phyloP scores from a whole-genome alignment of 2,797 vertebrate genomes.

The Melanitta fusca region DNA sequence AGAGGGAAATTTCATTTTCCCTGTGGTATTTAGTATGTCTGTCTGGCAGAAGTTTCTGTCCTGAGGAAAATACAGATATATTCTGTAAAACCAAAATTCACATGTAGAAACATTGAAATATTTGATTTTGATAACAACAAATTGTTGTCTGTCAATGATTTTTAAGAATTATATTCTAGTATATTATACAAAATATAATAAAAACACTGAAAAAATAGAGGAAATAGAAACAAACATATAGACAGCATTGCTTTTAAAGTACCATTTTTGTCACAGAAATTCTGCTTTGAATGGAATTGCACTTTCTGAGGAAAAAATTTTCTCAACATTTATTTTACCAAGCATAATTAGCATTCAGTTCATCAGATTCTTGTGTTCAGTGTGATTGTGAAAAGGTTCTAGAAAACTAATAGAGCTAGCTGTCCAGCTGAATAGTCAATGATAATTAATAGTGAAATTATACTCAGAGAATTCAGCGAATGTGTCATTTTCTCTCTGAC shows the following conservation, averaged over 20 bases:
- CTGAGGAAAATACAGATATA: not conserved
- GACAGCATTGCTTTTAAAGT: not conserved
- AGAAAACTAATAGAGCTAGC: not conserved
- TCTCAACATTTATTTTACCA: not conserved
- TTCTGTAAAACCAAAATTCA: not conserved
- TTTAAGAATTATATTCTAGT: not conserved
- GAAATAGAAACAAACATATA: not conserved
- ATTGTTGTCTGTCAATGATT: not conserved
- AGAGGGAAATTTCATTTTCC: not conserved
- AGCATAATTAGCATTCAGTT: not conserved
- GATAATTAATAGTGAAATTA: conserved; percentile 1
- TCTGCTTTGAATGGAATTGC: not conserved
- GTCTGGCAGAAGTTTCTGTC: not conserved
- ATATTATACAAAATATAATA: not conserved
- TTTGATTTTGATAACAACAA: not conserved
- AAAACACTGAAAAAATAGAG: not conserved
- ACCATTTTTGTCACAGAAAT: not conserved
- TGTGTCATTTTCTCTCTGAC: not conserved
- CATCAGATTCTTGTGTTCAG: not conserved
- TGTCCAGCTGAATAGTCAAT: not conserved
- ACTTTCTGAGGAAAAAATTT: not conserved
- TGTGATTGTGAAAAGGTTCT: not conserved
- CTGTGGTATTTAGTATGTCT: not conserved
- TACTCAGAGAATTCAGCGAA: not conserved
- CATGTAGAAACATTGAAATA: not conserved